Base-by-base conservation (phyloP, 2,888 invertebrate species). In the Platynereis dumerilii region DNA sequence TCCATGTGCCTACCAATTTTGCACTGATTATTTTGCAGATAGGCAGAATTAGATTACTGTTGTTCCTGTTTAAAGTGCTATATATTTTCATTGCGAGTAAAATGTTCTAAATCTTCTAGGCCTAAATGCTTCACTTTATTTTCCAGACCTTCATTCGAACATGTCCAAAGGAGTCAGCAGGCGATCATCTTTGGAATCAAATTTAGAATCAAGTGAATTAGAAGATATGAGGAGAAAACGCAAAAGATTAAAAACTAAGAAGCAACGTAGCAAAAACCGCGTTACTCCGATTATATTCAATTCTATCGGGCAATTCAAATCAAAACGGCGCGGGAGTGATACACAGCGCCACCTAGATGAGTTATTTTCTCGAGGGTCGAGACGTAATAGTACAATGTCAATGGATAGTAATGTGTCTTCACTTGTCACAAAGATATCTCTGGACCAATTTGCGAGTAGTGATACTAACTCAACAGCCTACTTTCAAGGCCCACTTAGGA, bases 141-240 rank as follows among this genome's bases (percentile, higher is more conserved):
- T 34, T 34, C 12, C 34, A 34, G 34, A 34, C 12, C 34, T 34
- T 5, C 34, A 34, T 5, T 34, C 34, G 7, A 34, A 34, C 34
- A 34, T 34, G 34, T 34, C 34, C 12, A 34, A 34, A 34, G 34
- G 34, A 34, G 34, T 34, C 34, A 34, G 34, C 34, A 34, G 34
- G 12, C 34, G 34, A 34, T 34, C 34, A 7, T 34, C 34, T 5
- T 12, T 34, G 34, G 34, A 34, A 34, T 34, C 34, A 5, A 34
- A 34, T 12, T 34, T 34, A 12, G 34, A 34, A 34, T 34, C 22
- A 5, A 48, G 48, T 48, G 48, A 48, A 22, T 7, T 48, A n/a
- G 48, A 48, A n/a, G 48, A 48, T 7, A 48, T 22, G n/a, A 22
- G n/a, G n/a, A 48, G 5, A 48, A 48, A n/a, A n/a, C n/a, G 48